phyloP scores from a whole-genome alignment of 2,888 invertebrate species.

The Napeogenes inachia region DNA sequence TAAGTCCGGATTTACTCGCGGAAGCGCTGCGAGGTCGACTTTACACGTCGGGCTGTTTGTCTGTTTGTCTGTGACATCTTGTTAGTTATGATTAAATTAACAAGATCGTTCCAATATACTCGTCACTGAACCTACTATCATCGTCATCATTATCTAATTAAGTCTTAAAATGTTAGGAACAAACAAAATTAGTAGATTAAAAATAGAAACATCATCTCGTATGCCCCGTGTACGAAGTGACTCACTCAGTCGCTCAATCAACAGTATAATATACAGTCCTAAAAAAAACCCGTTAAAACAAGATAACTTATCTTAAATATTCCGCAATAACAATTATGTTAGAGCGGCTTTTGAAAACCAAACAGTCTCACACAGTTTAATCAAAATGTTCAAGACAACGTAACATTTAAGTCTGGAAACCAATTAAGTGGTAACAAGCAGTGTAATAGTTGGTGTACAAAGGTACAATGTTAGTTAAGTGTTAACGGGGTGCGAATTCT shows the following conservation, averaged over 20 bases:
- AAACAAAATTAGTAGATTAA: background rate
- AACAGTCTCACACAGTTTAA: too few species aligned
- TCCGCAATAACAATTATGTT: conserved; percentile 3
- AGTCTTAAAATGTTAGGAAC: background rate
- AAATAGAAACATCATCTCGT: background rate
- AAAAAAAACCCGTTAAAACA: conserved; percentile 9
- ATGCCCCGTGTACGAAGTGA: too few species aligned
- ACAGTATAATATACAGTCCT: too few species aligned
- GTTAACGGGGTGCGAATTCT: conserved; percentile 40
- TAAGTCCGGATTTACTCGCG: conserved; percentile 37
- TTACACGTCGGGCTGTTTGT: conserved; percentile 14
- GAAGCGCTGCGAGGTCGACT: conserved; percentile 46
- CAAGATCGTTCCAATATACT: too few species aligned
- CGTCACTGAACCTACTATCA: too few species aligned
- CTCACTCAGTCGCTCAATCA: too few species aligned
- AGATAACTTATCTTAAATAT: conserved; percentile 12
- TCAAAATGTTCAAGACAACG: too few species aligned
- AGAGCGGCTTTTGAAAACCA: too few species aligned
- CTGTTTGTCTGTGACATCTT: conserved; percentile 18
- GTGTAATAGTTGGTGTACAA: background rate
- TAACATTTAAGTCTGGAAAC: too few species aligned
- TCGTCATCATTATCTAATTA: conserved; percentile 4
- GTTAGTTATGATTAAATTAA: background rate
- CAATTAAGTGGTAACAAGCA: background rate
- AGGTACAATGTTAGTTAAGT: conserved; percentile 34